Evolutionary conservation across 2,888 invertebrate species (phyloP), one percentile per base, ranked within the genome.

Genomic region (Crossocerus cetratus): DNA sequence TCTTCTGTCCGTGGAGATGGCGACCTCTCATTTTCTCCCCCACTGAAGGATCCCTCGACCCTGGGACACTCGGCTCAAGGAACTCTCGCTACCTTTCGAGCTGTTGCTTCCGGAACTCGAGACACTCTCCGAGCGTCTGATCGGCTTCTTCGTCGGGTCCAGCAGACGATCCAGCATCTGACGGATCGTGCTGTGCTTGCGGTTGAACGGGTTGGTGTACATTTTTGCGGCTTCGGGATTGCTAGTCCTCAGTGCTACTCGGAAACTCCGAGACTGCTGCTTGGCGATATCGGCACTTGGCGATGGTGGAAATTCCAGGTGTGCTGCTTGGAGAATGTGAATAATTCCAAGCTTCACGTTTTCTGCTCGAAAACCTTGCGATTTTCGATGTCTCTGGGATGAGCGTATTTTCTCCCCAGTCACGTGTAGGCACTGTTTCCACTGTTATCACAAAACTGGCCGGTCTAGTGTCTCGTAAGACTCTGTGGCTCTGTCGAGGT

Each of bases 181-280:
- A 82, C 94, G 92, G 86, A 94, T 91, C 67, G 93, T 93, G 16
- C 94, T 94, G 87, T 94, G 94, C 83, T 94, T 94, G 80, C 94
- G 92, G 80, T 94, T 94, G 87, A 94, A 94, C 65, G 94, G 94
- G 88, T 94, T 94, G 72, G 94, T 94, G 84, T 93, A 94, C 94
- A 94, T 94, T 82, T 91, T 16, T 49, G 8, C n/a, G 3, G 0
- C 11, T 16, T 5, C 43, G 16, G 16, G 11, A 32, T 32, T 4
- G 2, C n/a, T 32, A 23, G 3, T 18, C 32, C 13, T 22, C 22
- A 11, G 2, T 1, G 2, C 0, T 49, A n/a, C 16, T 60, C 32
- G 58, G 8, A 32, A 32, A 32, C 22, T 65, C 14, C 0, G 58
- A 8, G 18, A 60, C 8, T 20, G 8, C n/a, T 8, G 8, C 23